Conservation (phyloP, 2,113 vertebrate species). For the Irena cyanogastra region DNA sequence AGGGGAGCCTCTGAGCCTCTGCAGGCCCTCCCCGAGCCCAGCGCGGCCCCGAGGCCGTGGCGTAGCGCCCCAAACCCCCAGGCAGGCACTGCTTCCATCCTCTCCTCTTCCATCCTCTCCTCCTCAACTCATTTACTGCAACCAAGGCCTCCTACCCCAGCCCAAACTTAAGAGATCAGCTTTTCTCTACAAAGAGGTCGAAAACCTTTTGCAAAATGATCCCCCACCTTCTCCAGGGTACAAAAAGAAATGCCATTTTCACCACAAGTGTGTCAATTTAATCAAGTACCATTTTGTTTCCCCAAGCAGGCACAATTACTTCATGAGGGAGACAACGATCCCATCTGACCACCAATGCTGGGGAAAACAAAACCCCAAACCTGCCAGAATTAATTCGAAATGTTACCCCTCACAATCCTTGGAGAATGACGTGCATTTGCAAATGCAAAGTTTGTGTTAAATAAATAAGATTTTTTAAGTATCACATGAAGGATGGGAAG, state of each 20-base stretch:
- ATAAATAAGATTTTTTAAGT: background rate
- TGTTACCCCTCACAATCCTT: background rate
- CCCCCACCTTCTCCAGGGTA: background rate
- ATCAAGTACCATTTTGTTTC: background rate
- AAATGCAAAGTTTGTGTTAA: background rate
- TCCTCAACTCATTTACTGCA: background rate
- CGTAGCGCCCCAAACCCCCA: fast-evolving
- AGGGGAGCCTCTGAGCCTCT: background rate
- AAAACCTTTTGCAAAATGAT: background rate
- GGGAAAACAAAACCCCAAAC: background rate
- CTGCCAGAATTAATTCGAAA: background rate
- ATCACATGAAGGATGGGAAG: background rate
- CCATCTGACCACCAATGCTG: background rate
- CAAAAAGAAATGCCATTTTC: background rate
- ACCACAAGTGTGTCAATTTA: background rate
- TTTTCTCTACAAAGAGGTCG: background rate
- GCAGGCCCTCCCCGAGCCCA: too few species aligned
- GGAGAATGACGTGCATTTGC: background rate
- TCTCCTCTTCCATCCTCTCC: background rate
- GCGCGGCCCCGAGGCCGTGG: too few species aligned
- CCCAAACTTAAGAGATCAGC: background rate
- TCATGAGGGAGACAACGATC: background rate
- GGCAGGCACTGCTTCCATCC: background rate
- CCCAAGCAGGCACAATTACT: fast-evolving
- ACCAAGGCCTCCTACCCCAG: background rate